A percentile compares a stretch with the other conserved stretches of the same genome.
Evolutionary conservation across 2,888 invertebrate species (phyloP).

Genomic region (Cotesia congregata): DNA sequence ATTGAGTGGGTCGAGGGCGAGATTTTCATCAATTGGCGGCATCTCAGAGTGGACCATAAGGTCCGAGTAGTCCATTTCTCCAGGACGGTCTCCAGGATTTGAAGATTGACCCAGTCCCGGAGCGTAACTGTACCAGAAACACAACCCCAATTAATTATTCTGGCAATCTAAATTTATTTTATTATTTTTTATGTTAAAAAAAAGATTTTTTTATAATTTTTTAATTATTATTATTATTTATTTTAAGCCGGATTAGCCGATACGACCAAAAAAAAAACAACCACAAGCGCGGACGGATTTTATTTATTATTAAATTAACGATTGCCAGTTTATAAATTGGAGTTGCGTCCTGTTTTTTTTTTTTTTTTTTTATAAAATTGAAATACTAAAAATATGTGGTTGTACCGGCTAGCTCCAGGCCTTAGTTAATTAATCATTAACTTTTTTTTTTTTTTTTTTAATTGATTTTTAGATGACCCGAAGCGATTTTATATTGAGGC

Average conservation of each 20-base stretch:
- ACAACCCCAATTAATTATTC: slow-evolving; percentile 68
- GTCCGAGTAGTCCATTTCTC: slow-evolving; percentile 68
- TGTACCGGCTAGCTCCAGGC: slow-evolving; percentile 70
- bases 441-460: slow-evolving; percentile 19
- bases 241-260: slow-evolving; percentile 66
- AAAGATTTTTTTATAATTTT: neutral
- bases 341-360: slow-evolving; percentile 63
- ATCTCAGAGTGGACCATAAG: slow-evolving; percentile 63
- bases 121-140: slow-evolving; percentile 67
- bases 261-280: slow-evolving; percentile 59
- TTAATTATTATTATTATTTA: slow-evolving; percentile 2
- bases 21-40: slow-evolving; percentile 65
- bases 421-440: slow-evolving; percentile 51
- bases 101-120: slow-evolving; percentile 67
- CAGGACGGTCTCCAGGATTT: slow-evolving; percentile 58
- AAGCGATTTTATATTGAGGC: neutral
- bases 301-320: slow-evolving; percentile 37
- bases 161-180: slow-evolving; percentile 61
- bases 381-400: slow-evolving; percentile 56
- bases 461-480: neutral
- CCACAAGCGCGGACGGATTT: slow-evolving; percentile 46
- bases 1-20: slow-evolving; percentile 66
- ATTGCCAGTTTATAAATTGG: slow-evolving; percentile 69
- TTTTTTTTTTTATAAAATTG: slow-evolving; percentile 41
- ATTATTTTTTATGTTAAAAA: slow-evolving; percentile 10